These are phyloP conservation scores for Meriones unguiculatus DNA, from an alignment of 2,113 vertebrate species.

Conservation along the genomic window DNA sequence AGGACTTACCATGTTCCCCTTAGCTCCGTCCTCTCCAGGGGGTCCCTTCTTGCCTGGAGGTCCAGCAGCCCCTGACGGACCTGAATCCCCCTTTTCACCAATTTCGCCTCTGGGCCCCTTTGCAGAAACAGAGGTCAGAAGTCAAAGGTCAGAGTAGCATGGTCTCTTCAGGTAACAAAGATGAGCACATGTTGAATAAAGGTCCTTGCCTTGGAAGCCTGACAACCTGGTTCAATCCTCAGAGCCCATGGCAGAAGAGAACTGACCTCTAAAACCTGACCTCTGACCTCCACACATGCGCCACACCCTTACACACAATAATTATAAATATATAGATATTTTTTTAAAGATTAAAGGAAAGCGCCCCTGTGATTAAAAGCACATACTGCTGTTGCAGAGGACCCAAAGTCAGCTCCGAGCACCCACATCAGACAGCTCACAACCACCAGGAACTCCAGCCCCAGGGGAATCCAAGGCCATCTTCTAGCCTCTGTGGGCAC, in stretches of 20 bases:
- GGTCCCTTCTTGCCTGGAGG: slow-evolving; percentile 92
- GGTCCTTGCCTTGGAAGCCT: background rate
- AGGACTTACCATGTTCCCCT: slow-evolving; percentile 91
- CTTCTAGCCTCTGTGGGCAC: background rate
- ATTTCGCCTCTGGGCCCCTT: slow-evolving; percentile 93
- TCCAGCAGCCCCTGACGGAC: slow-evolving; percentile 91
- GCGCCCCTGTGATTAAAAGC: background rate
- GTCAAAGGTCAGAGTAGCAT: background rate
- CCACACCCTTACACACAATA: background rate
- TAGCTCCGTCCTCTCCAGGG: slow-evolving; percentile 94
- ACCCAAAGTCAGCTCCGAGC: too few species aligned
- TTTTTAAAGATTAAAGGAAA: background rate
- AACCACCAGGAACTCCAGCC: background rate
- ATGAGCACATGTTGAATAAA: background rate
- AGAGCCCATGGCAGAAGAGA: background rate
- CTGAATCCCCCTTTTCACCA: slow-evolving; percentile 95
- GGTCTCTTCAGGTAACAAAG: background rate
- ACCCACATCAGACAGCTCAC: background rate
- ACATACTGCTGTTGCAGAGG: background rate
- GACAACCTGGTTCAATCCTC: background rate
- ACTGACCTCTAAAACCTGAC: background rate
- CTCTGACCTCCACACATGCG: background rate
- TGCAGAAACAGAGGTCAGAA: background rate
- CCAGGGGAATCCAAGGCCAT: background rate
- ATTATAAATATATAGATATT: background rate